A percentile compares a stretch with the other conserved stretches of the same genome.
phyloP scores from a whole-genome alignment of 2,888 invertebrate genomes.

The Chrysomela aeneicollis region DNA sequence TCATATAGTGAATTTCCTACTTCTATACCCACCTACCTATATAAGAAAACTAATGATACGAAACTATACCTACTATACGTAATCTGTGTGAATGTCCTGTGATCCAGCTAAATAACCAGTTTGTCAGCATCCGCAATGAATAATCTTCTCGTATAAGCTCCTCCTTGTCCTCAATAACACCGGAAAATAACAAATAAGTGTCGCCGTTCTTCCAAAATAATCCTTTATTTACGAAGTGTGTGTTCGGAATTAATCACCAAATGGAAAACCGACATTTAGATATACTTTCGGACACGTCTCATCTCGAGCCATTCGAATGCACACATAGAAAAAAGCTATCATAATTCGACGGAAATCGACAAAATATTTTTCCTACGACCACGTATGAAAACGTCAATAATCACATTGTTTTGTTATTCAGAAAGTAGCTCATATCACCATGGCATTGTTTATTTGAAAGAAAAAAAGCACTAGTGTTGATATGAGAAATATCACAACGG shows the following conservation, averaged over 20 bases:
- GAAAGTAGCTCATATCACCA: too few species aligned
- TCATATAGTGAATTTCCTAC: too few species aligned
- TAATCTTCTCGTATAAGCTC: constrained; percentile 11
- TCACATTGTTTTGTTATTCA: too few species aligned
- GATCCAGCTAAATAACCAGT: background rate
- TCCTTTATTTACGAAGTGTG: constrained; percentile 24
- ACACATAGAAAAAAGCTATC: background rate
- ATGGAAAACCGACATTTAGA: constrained; percentile 10
- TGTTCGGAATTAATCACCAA: constrained; percentile 16
- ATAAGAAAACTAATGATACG: too few species aligned
- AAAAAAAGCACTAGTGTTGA: too few species aligned
- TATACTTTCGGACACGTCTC: background rate
- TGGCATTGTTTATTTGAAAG: too few species aligned
- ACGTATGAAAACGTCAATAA: too few species aligned
- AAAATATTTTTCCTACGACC: too few species aligned
- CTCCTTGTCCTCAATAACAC: constrained; percentile 22
- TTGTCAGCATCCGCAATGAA: background rate
- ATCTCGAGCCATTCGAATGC: constrained; percentile 5
- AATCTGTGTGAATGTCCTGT: background rate
- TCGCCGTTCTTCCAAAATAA: constrained; percentile 26
- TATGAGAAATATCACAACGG: too few species aligned
- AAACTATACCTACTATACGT: too few species aligned
- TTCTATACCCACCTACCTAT: too few species aligned
- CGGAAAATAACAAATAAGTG: constrained; percentile 30
- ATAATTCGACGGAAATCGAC: background rate